Percentiles rank a stretch among this genome's conserved stretches.
phyloP scores from a whole-genome alignment of 2,113 vertebrate species.

The Heliornis fulica region DNA sequence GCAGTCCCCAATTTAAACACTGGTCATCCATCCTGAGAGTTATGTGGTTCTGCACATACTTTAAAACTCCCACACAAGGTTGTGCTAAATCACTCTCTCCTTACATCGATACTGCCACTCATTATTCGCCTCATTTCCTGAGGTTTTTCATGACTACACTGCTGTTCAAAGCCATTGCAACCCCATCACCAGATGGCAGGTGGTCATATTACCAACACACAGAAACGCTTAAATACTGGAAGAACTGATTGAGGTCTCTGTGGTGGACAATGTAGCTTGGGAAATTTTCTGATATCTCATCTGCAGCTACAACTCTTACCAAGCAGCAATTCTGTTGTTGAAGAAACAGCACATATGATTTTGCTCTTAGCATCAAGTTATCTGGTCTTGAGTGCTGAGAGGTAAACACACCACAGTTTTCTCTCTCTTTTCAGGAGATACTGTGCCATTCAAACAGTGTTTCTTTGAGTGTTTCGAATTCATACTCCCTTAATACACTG shows the following conservation, averaged over 20 bases:
- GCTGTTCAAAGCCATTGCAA: slow-evolving; percentile 42
- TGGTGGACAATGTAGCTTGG: background rate
- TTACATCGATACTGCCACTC: slow-evolving; percentile 31
- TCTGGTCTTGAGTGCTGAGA: background rate
- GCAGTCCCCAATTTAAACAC: background rate
- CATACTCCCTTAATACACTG: background rate
- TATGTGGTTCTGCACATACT: background rate
- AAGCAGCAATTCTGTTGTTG: background rate
- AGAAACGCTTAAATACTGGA: slow-evolving; percentile 44
- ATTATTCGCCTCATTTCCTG: slow-evolving; percentile 41
- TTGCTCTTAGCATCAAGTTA: background rate
- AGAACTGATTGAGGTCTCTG: slow-evolving; percentile 19
- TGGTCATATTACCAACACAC: slow-evolving; percentile 46
- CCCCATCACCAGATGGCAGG: slow-evolving; percentile 48
- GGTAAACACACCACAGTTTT: background rate
- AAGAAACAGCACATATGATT: background rate
- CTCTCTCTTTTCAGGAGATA: slow-evolving; percentile 19
- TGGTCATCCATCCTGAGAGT: background rate
- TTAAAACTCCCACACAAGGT: slow-evolving; percentile 31
- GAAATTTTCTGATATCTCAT: slow-evolving; percentile 48
- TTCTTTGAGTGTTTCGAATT: background rate
- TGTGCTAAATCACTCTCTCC: slow-evolving; percentile 18
- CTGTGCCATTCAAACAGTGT: background rate
- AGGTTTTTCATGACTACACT: background rate
- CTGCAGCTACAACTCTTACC: slow-evolving; percentile 11